Evolutionary conservation across 2,888 invertebrate species (phyloP), one percentile per base, ranked within the genome.

Genomic region (Hetaerina titia): DNA sequence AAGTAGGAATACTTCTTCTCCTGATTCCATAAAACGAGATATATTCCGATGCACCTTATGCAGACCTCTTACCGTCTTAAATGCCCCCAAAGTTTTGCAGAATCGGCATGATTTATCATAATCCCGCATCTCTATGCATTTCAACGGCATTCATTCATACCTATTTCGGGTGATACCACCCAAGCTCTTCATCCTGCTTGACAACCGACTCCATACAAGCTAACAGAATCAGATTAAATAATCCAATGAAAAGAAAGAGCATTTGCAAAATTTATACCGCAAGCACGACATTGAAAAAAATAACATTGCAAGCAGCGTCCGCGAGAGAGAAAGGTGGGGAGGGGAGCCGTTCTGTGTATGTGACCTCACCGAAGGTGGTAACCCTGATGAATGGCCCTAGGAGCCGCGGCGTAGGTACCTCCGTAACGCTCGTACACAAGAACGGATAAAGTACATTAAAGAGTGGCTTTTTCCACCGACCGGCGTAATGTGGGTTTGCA

Each of bases 191-290:
- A 69, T 69, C 69, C 69, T 81, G 31, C 81, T 13, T n/a, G 81
- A 81, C 81, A 81, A 31, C 81, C 31, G 31, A 11, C 81, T 13
- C 81, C 25, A 13, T 31, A 31, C 81, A 31, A 13, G 81, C 81
- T 81, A 81, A 81, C 81, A 58, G 89, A 89, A 89, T 89, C 56
- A 89, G 89, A 58, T 89, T 89, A 89, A 89, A 89, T 89, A 89
- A 89, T 89, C 22, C 89, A 19, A 89, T 57, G n/a, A 56, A 89
- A 89, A 58, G 89, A 89, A n/a, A 22, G 81, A 81, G 81, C 81
- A 81, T 81, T n/a, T 58, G 22, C 89, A 9, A 89, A 57, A 89
- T 89, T 89, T 89, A 89, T 57, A 19, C 25, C 11, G 31, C n/a
- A 9, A 69, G 69, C n/a, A 81, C 25, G 25, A 81, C 81, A 81